Evolutionary conservation across 2,888 invertebrate species (phyloP).

Genomic region (Lissonota sp.): DNA sequence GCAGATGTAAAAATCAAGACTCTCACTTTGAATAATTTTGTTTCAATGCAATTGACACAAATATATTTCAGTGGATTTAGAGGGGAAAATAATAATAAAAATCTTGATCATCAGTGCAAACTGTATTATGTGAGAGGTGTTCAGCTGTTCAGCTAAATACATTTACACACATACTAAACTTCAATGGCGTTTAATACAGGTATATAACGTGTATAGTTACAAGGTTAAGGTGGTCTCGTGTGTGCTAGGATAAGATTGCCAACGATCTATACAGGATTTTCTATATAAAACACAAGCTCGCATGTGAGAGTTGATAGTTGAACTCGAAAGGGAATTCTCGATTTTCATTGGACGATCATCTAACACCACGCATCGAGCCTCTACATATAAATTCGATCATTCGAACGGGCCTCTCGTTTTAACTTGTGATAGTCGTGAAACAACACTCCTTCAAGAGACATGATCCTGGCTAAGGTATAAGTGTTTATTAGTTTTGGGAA

Average conservation of each 20-base stretch:
- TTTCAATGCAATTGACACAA: background rate
- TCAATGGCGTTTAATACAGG: constrained; percentile 10
- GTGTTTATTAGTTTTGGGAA: constrained; percentile 37
- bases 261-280: background rate
- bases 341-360: constrained; percentile 73
- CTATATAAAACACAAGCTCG: constrained; percentile 21
- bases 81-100: constrained; percentile 39
- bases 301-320: constrained; percentile 49
- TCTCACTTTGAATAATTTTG: background rate
- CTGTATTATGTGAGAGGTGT: constrained; percentile 73
- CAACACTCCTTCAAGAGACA: constrained; percentile 66
- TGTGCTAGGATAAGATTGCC: constrained; percentile 60
- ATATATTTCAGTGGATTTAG: constrained; percentile 11
- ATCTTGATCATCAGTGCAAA: constrained; percentile 62
- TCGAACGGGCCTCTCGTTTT: constrained; percentile 67
- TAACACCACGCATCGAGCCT: constrained; percentile 66
- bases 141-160: constrained; percentile 26
- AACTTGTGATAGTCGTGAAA: constrained; percentile 64
- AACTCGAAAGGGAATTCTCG: constrained; percentile 73
- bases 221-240: constrained; percentile 78
- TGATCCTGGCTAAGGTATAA: constrained; percentile 74
- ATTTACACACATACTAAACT: constrained; percentile 20
- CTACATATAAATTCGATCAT: constrained; percentile 77
- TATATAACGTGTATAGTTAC: constrained; percentile 61
- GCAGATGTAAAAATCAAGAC: background rate